Conservation (phyloP, 2,888 invertebrate species). For the Tineola bisselliella region DNA sequence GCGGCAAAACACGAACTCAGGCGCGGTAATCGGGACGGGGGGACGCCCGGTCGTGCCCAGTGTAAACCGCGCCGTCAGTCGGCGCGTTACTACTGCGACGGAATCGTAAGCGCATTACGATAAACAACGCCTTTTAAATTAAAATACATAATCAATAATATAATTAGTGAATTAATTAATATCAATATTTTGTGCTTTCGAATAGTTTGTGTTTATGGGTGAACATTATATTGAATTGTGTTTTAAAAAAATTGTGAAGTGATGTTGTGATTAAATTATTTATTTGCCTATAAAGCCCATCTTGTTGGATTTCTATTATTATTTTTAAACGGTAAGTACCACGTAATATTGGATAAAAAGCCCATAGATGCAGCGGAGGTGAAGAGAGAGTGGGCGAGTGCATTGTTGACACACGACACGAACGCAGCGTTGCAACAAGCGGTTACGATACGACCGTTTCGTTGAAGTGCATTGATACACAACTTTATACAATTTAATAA, state of each 20-base stretch:
- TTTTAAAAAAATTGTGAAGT: constrained; percentile 22
- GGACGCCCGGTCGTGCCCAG: constrained; percentile 33
- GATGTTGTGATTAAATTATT: constrained; percentile 8
- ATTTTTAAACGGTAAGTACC: constrained; percentile 10
- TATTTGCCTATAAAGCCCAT: background rate
- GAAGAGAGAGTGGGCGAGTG: constrained; percentile 33
- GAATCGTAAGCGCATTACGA: background rate
- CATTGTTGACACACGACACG: constrained; percentile 46
- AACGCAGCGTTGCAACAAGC: background rate
- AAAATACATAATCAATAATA: background rate
- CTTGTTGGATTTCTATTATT: background rate
- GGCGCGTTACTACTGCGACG: background rate
- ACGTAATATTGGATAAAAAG: constrained; percentile 35
- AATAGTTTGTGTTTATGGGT: background rate
- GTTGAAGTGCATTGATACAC: background rate
- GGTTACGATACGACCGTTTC: background rate
- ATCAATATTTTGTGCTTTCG: background rate
- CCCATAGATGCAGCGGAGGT: constrained; percentile 34
- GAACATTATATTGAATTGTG: constrained; percentile 17
- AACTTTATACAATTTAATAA: no score
- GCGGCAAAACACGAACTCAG: constrained; percentile 20
- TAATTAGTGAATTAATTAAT: background rate
- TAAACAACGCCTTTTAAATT: background rate
- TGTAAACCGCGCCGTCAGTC: constrained; percentile 26
- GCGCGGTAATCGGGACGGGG: constrained; percentile 16